Percentiles rank a stretch among this genome's conserved stretches.
phyloP scores from a whole-genome alignment of 2,888 invertebrate species.

The Parnassius orleans region DNA sequence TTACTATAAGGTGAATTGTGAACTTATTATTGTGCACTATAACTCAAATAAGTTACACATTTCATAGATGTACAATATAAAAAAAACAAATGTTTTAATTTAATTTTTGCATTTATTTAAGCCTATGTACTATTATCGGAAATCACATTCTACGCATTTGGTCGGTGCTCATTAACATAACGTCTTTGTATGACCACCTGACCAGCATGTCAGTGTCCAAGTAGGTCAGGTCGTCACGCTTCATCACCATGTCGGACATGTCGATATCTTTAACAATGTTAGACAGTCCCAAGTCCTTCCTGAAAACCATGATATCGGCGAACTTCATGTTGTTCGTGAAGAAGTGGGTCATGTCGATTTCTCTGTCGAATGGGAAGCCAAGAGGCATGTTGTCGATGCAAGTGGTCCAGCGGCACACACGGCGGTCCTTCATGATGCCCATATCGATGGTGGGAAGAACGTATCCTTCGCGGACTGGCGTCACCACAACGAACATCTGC shows the following conservation, averaged over 20 bases:
- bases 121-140: too few species aligned
- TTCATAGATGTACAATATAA: too few species aligned
- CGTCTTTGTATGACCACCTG: constrained; percentile 61
- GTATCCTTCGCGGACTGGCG: constrained; percentile 75
- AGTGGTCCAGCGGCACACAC: constrained; percentile 76
- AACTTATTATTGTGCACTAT: too few species aligned
- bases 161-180: constrained; percentile 64
- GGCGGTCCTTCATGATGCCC: constrained; percentile 72
- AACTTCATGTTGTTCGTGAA: constrained; percentile 84
- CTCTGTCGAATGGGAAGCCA: constrained; percentile 89
- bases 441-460: constrained; percentile 68
- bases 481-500: constrained; percentile 83
- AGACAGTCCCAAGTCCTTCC: constrained; percentile 70
- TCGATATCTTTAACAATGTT: constrained; percentile 62
- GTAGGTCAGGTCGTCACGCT: constrained; percentile 67
- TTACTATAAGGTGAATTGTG: too few species aligned
- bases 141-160: constrained; percentile 52
- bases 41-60: too few species aligned
- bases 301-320: constrained; percentile 83
- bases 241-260: constrained; percentile 64
- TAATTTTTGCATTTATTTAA: too few species aligned
- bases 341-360: constrained; percentile 80
- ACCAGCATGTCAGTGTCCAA: constrained; percentile 64
- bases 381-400: constrained; percentile 83
- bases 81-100: too few species aligned